Evolutionary conservation across 2,113 vertebrate genomes (phyloP).

Genomic region (Grammomys dolichurus): DNA sequence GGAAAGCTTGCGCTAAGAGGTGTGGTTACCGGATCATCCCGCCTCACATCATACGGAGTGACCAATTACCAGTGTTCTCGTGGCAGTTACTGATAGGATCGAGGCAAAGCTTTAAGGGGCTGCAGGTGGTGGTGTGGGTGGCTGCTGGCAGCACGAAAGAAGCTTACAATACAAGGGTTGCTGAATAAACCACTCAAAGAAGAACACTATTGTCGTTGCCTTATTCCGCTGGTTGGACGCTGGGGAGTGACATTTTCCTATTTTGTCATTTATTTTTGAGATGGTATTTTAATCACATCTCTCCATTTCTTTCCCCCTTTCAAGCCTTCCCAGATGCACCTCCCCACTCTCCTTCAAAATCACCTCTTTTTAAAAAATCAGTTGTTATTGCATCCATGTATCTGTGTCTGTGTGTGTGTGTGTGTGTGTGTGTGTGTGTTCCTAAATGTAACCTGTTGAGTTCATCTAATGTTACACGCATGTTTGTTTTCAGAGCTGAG

Average conservation of each 20-base stretch:
- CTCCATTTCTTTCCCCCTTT: neutral
- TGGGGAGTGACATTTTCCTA: neutral
- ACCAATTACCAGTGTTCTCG: too few species aligned
- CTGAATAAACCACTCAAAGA: too few species aligned
- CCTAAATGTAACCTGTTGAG: neutral
- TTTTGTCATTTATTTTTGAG: neutral
- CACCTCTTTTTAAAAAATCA: neutral
- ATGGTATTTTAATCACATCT: neutral
- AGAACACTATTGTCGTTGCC: too few species aligned
- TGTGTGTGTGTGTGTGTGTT: neutral
- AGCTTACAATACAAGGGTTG: too few species aligned
- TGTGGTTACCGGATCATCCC: too few species aligned
- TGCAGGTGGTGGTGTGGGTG: too few species aligned
- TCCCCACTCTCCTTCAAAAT: neutral
- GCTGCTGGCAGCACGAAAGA: too few species aligned
- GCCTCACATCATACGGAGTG: too few species aligned
- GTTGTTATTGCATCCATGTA: neutral
- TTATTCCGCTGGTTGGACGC: too few species aligned
- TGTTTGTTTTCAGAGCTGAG: neutral
- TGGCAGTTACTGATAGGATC: too few species aligned
- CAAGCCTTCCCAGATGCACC: neutral
- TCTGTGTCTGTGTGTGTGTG: neutral
- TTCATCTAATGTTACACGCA: neutral
- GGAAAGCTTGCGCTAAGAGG: too few species aligned
- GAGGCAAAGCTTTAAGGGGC: too few species aligned